Evolutionary conservation across 2,888 invertebrate species (phyloP), one percentile per base, ranked within the genome.

Genomic region (Anticlea derivata): DNA sequence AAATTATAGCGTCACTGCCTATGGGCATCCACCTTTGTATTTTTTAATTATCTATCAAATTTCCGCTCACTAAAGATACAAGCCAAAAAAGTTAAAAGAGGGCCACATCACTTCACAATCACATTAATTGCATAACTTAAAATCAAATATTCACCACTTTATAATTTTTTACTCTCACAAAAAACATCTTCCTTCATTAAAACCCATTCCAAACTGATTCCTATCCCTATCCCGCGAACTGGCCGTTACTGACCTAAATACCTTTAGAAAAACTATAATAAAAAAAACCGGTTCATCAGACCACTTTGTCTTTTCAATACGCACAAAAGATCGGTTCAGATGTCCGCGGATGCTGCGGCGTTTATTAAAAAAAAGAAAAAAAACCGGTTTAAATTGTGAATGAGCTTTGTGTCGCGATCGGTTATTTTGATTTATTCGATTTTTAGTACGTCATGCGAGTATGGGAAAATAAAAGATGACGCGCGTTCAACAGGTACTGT

Each of bases 371-470:
- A 56, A 61, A 65, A 63, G 67, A 70, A 77, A 75, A 75, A 79
- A 79, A 87, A 83, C 85, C 66, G 84, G 84, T 88, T 89, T 58
- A 76, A 78, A 73, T 72, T 67, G 63, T 81, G 81, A 84, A 86
- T 83, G 80, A 79, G 80, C 84, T 79, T 90, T 89, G 89, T 86
- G 59, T 73, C 53, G 71, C 74, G 83, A 88, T 88, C 87, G 86
- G 86, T 83, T 86, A 83, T 88, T 87, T 86, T 90, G 87, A 89
- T 89, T 89, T 90, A 89, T 89, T 86, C 83, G 83, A 86, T 89
- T 88, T 90, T 88, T 87, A 84, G 82, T 77, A 66, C 75, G 75
- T 80, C 78, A 70, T 65, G 73, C 68, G 74, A 70, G 78, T 77
- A 70, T 74, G 78, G 70, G 78, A 75, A 68, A 66, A 81, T 80